phyloP scores from a whole-genome alignment of 2,797 vertebrate species.

The Salarias fasciatus region DNA sequence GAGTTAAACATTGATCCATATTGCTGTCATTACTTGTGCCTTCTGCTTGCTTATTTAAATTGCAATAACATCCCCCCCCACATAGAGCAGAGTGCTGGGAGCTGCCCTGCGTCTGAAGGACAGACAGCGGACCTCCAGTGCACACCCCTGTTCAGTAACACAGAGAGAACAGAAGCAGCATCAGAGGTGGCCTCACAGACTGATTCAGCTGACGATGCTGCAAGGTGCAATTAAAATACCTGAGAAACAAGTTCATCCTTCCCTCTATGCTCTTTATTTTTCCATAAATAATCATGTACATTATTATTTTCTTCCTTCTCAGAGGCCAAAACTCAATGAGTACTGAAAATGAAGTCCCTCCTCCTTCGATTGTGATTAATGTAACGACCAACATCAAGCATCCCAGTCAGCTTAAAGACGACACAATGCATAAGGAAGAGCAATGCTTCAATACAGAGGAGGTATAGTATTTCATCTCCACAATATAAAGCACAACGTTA shows the following conservation, averaged over 20 bases:
- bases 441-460: slow-evolving; percentile 43
- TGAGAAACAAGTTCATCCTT: not conserved
- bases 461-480: slow-evolving; percentile 33
- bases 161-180: slow-evolving; percentile 17
- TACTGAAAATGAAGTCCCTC: slow-evolving; percentile 56
- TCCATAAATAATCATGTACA: not conserved
- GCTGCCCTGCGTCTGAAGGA: slow-evolving; percentile 27
- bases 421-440: slow-evolving; percentile 21
- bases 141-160: slow-evolving; percentile 9
- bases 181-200: slow-evolving; percentile 4
- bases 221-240: slow-evolving; percentile 42
- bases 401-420: slow-evolving; percentile 44
- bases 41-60: slow-evolving; percentile 6
- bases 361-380: slow-evolving; percentile 76
- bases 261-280: not conserved
- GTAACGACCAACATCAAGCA: slow-evolving; percentile 73
- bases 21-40: not conserved
- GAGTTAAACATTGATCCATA: slow-evolving; percentile 24
- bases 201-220: slow-evolving; percentile 18
- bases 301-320: slow-evolving; percentile 6
- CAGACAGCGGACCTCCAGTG: slow-evolving; percentile 22
- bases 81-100: slow-evolving; percentile 53
- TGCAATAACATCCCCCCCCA: slow-evolving; percentile 1
- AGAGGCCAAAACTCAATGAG: slow-evolving; percentile 46
- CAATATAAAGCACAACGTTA: too few relatives aligned